Evolutionary conservation across 2,113 vertebrate species (phyloP), one percentile per base, ranked within the genome.

Genomic region (Isichthys henryi): DNA sequence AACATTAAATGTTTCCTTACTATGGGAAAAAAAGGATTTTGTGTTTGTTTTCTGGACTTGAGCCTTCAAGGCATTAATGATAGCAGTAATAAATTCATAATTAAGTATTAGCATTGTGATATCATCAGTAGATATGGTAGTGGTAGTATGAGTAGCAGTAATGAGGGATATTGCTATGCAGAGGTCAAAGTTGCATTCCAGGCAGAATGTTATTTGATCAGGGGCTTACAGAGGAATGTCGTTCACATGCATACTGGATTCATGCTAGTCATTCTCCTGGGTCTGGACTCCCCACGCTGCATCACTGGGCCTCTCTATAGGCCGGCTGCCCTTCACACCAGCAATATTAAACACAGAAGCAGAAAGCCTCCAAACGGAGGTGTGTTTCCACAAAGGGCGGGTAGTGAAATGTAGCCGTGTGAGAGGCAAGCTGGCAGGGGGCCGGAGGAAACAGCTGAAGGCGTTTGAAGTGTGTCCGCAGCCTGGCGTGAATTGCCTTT

Each of bases 361-460:
- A 80, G 35, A 80, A 19, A 80, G 35, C 74, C 35, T 35, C 31
- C 74, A 21, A 17, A 80, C 2, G 13, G 74, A 80, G 74, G 74
- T 43, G 31, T 19, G 31, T 39, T 80, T 19, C 35, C n/a, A 2
- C 17, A 35, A 17, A n/a, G 11, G 74, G 74, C 1, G 74, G 13
- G 5, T 19, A 19, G 35, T 5, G 74, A 77, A 39, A 77, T 35
- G 11, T 77, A 19, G 74, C 31, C 35, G 35, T 35, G 74, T 17
- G 74, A 43, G 35, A 11, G 74, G 74, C 13, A 8, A 7, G 39
- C 39, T 94, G 92, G 94, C 94, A 93, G 90, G 85, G 92, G 90
- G 86, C 88, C 89, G 90, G 88, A 92, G 93, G 93, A 94, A 95
- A 95, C 95, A 95, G 95, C 94, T 95, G 94, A 95, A 93, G 93